A percentile compares a stretch with the other conserved stretches of the same genome.
phyloP scores from a whole-genome alignment of 2,888 invertebrate species.

The Xylota segnis region DNA sequence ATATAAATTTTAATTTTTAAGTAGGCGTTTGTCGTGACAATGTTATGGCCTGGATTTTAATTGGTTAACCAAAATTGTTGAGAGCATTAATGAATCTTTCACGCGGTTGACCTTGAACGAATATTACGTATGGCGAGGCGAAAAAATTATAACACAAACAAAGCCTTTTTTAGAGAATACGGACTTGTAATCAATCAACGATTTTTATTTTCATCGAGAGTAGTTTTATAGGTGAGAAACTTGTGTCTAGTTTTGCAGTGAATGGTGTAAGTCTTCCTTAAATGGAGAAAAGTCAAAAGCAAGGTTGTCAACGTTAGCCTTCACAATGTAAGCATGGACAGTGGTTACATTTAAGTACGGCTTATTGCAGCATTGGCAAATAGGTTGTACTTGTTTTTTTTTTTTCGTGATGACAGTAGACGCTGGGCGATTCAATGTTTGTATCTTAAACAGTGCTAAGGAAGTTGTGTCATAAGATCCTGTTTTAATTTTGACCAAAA shows the following conservation, averaged over 20 bases:
- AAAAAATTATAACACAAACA: conserved; percentile 11
- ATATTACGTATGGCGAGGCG: conserved; percentile 18
- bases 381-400: not conserved
- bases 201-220: not conserved
- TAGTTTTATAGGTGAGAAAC: not conserved
- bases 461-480: not conserved
- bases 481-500: conserved; percentile 17
- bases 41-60: not conserved
- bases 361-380: not conserved
- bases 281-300: conserved; percentile 13
- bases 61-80: not conserved
- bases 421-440: not conserved
- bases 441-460: not conserved
- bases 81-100: not conserved
- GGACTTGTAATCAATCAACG: conserved; percentile 21
- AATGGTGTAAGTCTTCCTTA: conserved; percentile 17
- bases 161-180: not conserved
- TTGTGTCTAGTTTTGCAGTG: conserved; percentile 7
- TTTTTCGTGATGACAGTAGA: not conserved
- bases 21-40: conserved; percentile 9
- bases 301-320: conserved; percentile 18
- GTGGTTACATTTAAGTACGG: not conserved
- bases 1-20: not conserved
- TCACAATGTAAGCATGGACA: conserved; percentile 32
- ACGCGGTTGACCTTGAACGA: conserved; percentile 27